Percentiles rank a stretch among this genome's conserved stretches.
These are phyloP conservation scores for Magallana angulata DNA, from an alignment of 1,140 invertebrate genomes.

Conservation along the genomic window DNA sequence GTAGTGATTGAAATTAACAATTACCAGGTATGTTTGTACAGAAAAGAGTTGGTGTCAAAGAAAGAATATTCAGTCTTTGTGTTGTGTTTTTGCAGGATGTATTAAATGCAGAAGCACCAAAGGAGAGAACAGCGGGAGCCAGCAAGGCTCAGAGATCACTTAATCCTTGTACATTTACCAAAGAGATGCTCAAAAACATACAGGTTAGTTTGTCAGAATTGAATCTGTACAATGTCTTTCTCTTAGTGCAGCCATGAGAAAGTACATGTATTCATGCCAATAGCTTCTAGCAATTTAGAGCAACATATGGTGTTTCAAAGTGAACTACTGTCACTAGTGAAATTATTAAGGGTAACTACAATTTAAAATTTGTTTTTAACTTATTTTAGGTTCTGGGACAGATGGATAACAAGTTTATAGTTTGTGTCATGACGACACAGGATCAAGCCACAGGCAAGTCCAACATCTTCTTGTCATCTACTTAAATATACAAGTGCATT, in stretches of 20 bases:
- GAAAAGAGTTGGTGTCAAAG: too few relatives aligned
- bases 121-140: constrained; percentile 20
- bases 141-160: constrained; percentile 44
- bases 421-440: constrained; percentile 69
- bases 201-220: constrained; percentile 56
- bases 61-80: too few relatives aligned
- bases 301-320: too few relatives aligned
- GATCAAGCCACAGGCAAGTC: neutral
- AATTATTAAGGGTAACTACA: too few relatives aligned
- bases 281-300: too few relatives aligned
- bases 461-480: too few relatives aligned
- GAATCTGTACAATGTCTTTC: neutral
- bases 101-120: constrained; percentile 46
- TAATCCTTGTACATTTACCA: constrained; percentile 68
- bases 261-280: too few relatives aligned
- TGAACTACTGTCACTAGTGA: too few relatives aligned
- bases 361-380: neutral
- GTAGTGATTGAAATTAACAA: too few relatives aligned
- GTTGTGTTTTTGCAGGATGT: constrained; percentile 48
- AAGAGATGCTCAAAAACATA: constrained; percentile 66
- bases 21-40: too few relatives aligned
- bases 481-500: neutral
- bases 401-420: constrained; percentile 86
- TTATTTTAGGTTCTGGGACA: constrained; percentile 83
- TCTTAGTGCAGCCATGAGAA: constrained; percentile 61